A percentile compares a stretch with the other conserved stretches of the same genome.
These are phyloP conservation scores for Temnothorax rugatulus DNA, from an alignment of 2,888 invertebrate genomes.

Conservation along the genomic window DNA sequence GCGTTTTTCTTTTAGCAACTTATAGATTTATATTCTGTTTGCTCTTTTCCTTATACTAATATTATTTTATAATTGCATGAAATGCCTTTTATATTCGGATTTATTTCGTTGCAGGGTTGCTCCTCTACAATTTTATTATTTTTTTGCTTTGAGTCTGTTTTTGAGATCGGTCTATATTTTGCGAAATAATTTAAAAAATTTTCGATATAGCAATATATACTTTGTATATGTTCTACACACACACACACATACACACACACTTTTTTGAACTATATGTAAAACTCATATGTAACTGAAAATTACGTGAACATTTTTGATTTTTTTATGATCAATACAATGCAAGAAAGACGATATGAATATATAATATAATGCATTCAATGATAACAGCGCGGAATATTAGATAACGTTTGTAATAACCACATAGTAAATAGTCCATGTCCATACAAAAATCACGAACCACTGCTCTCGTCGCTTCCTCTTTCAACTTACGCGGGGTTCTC, in stretches of 20 bases:
- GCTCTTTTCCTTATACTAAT: neutral
- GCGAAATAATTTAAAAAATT: conserved; percentile 15
- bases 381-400: conserved; percentile 35
- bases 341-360: conserved; percentile 25
- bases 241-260: neutral
- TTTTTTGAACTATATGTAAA: neutral
- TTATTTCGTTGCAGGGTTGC: neutral
- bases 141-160: neutral
- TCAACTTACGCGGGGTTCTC: conserved; percentile 53
- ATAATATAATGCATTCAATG: conserved; percentile 17
- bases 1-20: conserved; percentile 5
- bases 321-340: neutral
- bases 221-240: neutral
- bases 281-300: neutral
- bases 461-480: conserved; percentile 9
- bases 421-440: conserved; percentile 13
- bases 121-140: conserved; percentile 2
- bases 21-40: neutral
- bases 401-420: conserved; percentile 35
- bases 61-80: conserved; percentile 2
- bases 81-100: neutral
- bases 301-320: conserved; percentile 1
- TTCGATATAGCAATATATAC: neutral
- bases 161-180: conserved; percentile 18
- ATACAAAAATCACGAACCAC: conserved; percentile 33